Evolutionary conservation across 2,888 invertebrate genomes (phyloP), one percentile per base, ranked within the genome.

Genomic region (Lypha dubia): DNA sequence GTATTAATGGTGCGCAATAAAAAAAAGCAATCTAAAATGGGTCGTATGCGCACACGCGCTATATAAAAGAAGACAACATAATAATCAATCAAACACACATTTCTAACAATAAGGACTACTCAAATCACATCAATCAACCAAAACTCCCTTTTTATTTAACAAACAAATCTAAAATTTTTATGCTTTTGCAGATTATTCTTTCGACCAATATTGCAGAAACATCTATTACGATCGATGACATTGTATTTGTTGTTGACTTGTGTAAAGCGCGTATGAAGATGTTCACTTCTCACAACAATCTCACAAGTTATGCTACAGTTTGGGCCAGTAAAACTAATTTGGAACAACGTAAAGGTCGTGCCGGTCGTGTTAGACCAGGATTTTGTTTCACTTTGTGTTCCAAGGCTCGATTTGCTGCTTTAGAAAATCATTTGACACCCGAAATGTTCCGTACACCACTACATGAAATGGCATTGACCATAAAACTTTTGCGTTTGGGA

Each of bases 141-240:
- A 20, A 49, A 49, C 7, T 20, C 8, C 6, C 1, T 7, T 20
- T 49, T 1, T n/a, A 20, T 20, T 49, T 49, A 49, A 20, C 8
- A 20, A 20, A 51, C n/a, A 46, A 60, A 56, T 68, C 4, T 20
- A 68, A 53, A n/a, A 24, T 7, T 44, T 58, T 82, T 53, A n/a
- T 65, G 67, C 53, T 76, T 90, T n/a, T 92, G 0, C 91, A 96
- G 96, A 96, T 99, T 75, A 99, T 99, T 89, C 93, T 99, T 17
- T 96, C 99, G 0, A 99, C 99, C 3, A 99, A 99, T 92, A 99
- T 99, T 89, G 99, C 99, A 0, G 99, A 99, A 93, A 98, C 99
- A 0, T 98, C 98, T 7, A 97, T 99, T 87, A 99, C 99, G 0
- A 99, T 99, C 87, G 97, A 99, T 92, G 99, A 99, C 90, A 98